Percentiles rank a stretch among this genome's conserved stretches.
Conservation (phyloP, 2,113 vertebrate genomes). For the Zapus hudsonius region DNA sequence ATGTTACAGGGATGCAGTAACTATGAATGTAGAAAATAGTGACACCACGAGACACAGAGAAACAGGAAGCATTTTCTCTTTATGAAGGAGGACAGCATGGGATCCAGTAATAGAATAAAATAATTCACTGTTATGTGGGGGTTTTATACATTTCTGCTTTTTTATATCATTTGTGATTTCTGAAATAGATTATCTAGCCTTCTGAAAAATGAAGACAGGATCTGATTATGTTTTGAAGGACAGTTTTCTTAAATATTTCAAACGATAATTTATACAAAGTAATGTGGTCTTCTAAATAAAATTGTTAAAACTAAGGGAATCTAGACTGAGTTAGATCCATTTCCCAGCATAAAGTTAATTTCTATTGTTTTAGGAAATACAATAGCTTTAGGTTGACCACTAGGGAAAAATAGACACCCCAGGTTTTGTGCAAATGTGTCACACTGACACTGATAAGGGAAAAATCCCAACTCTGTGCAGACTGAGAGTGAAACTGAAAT, state of each 20-base stretch:
- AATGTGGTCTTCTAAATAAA: neutral
- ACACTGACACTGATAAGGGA: slow-evolving; percentile 66
- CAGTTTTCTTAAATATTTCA: neutral
- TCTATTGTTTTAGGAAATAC: neutral
- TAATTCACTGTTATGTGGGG: neutral
- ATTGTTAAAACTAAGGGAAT: neutral
- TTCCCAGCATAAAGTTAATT: neutral
- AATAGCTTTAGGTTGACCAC: slow-evolving; percentile 28
- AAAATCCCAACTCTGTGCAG: slow-evolving; percentile 67
- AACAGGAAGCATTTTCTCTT: neutral
- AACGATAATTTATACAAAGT: slow-evolving; percentile 4
- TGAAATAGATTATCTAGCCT: neutral
- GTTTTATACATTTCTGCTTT: neutral
- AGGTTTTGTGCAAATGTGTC: slow-evolving; percentile 65
- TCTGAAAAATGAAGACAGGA: neutral
- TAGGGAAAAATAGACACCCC: slow-evolving; percentile 39
- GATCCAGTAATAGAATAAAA: neutral
- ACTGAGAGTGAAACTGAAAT: slow-evolving; percentile 75
- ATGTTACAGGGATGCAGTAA: slow-evolving; percentile 10
- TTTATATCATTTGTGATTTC: neutral
- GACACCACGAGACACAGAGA: neutral
- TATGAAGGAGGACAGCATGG: neutral
- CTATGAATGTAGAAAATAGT: neutral
- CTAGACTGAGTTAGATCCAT: neutral
- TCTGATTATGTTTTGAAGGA: neutral